Evolutionary conservation across 2,113 vertebrate species (phyloP).

Genomic region (Condylura cristata): DNA sequence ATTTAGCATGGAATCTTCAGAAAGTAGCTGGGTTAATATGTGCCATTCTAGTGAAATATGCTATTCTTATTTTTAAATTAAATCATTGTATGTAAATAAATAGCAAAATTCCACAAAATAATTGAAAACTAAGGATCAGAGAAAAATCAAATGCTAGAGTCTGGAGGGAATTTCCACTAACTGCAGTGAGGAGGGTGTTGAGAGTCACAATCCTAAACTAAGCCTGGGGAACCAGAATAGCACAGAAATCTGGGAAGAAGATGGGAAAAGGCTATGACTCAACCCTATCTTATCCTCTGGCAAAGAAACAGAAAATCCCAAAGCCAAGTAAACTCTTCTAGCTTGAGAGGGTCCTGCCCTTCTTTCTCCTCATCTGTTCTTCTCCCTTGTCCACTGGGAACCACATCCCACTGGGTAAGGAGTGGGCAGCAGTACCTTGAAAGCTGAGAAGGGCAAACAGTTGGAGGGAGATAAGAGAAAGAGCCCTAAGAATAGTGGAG

Average conservation of each 20-base stretch:
- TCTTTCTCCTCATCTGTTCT: not conserved
- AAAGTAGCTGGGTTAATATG: not conserved
- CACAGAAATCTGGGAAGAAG: slow-evolving; percentile 49
- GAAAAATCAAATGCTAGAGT: not conserved
- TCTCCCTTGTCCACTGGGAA: not conserved
- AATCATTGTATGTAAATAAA: not conserved
- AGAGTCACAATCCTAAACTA: slow-evolving; percentile 42
- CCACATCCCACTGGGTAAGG: not conserved
- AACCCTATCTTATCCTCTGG: not conserved
- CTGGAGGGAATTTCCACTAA: slow-evolving; percentile 48
- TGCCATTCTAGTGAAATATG: not conserved
- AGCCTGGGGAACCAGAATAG: slow-evolving; percentile 52
- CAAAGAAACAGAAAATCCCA: slow-evolving; percentile 31
- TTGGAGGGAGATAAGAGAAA: not conserved
- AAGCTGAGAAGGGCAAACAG: not conserved
- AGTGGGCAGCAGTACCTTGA: not conserved
- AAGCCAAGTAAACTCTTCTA: not conserved
- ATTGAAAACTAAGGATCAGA: not conserved
- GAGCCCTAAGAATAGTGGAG: not conserved
- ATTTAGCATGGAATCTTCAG: not conserved
- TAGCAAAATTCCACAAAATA: not conserved
- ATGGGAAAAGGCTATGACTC: slow-evolving; percentile 39
- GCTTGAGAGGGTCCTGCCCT: not conserved
- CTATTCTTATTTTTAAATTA: not conserved
- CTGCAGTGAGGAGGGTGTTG: not conserved